A percentile compares a stretch with the other conserved stretches of the same genome.
Conservation (phyloP, 2,797 vertebrate species). For the Brachymystax lenok region DNA sequence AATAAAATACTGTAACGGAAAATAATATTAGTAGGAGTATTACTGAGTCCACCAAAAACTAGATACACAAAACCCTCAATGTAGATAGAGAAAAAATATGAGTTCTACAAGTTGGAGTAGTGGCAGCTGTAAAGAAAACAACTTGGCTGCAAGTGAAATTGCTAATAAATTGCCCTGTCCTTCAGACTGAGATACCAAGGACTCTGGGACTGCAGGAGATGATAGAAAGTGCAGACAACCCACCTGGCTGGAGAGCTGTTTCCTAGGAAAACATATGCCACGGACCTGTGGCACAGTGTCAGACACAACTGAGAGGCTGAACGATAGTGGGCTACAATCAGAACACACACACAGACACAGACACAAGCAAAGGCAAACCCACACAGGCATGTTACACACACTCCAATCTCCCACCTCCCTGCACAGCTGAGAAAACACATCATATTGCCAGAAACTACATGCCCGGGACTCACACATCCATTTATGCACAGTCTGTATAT, state of each 20-base stretch:
- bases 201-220: constrained; percentile 47
- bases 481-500: background rate
- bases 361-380: background rate
- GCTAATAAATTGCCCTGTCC: constrained; percentile 55
- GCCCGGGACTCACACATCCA: background rate
- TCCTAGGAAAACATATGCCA: constrained; percentile 46
- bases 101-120: constrained; percentile 15
- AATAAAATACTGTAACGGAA: background rate
- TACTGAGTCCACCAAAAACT: background rate
- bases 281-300: constrained; percentile 34
- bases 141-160: constrained; percentile 39
- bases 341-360: background rate
- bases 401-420: background rate
- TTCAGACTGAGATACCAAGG: constrained; percentile 50
- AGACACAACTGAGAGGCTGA: constrained; percentile 15
- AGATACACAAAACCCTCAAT: constrained; percentile 1
- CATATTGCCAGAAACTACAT: background rate
- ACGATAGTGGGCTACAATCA: background rate
- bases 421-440: background rate
- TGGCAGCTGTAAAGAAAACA: constrained; percentile 37
- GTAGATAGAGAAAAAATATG: constrained; percentile 11
- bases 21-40: background rate
- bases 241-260: constrained; percentile 47
- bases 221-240: constrained; percentile 30
- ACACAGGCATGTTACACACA: background rate